These are phyloP conservation scores for Eremophila alpestris DNA, from an alignment of 2,797 vertebrate genomes.

Conservation along the genomic window DNA sequence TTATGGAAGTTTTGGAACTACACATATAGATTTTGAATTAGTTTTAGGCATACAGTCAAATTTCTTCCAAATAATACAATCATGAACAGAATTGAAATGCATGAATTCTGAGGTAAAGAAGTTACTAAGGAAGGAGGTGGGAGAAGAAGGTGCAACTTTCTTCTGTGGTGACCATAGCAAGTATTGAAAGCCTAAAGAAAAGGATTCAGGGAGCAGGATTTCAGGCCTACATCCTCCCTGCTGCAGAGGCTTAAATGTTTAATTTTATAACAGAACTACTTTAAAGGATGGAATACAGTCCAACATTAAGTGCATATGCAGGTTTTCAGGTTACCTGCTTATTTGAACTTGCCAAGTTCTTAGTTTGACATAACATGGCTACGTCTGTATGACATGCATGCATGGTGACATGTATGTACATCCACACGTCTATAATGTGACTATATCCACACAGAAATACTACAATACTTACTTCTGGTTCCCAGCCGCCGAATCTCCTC, in stretches of 20 bases:
- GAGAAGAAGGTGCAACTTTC: background rate
- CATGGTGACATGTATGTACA: background rate
- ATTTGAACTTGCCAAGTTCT: background rate
- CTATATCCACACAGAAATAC: background rate
- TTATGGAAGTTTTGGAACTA: background rate
- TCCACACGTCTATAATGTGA: background rate
- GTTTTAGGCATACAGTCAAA: background rate
- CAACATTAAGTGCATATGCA: background rate
- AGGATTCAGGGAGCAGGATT: background rate
- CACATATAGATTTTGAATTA: background rate
- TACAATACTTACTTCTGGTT: constrained; percentile 84
- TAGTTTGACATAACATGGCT: background rate
- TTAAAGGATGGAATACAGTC: background rate
- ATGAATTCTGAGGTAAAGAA: background rate
- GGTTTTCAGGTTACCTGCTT: background rate
- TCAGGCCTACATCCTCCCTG: background rate
- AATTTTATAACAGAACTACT: background rate
- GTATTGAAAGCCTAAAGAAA: background rate
- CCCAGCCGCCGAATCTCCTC: constrained; percentile 92
- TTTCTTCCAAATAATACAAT: background rate
- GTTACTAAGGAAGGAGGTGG: background rate
- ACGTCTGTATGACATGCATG: background rate
- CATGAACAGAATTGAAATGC: background rate
- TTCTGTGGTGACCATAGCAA: background rate
- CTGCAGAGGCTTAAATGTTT: background rate